Percentiles rank a stretch among this genome's conserved stretches.
phyloP scores from a whole-genome alignment of 2,113 vertebrate genomes.

The Excalfactoria chinensis region DNA sequence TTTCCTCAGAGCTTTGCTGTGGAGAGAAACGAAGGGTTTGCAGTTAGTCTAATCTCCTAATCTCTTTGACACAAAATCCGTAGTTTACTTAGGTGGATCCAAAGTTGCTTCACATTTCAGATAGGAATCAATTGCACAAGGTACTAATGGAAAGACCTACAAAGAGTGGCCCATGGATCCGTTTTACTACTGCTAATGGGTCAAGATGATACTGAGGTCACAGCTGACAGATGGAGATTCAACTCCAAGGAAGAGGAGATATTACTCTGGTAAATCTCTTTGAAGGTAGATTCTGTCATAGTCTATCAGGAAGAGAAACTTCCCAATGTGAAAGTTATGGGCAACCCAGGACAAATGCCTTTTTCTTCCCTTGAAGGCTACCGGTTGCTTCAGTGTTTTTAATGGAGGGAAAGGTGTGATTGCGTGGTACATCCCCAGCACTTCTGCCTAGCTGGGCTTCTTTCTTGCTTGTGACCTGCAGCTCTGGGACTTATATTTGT shows the following conservation, averaged over 20 bases:
- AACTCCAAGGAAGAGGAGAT: background rate
- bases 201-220: background rate
- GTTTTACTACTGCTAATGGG: background rate
- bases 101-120: background rate
- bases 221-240: background rate
- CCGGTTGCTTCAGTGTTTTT: background rate
- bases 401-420: fast-evolving
- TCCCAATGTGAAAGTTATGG: background rate
- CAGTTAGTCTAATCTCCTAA: background rate
- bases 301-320: background rate
- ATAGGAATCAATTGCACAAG: background rate
- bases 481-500: background rate
- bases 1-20: background rate
- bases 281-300: background rate
- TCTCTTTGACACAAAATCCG: background rate
- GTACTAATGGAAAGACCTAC: background rate
- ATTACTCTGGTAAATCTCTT: background rate
- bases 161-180: background rate
- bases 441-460: background rate
- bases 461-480: background rate
- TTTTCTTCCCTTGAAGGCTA: background rate
- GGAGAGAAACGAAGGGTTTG: background rate
- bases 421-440: fast-evolving
- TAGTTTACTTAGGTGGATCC: background rate
- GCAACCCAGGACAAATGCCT: background rate